Evolutionary conservation across 2,113 vertebrate genomes (phyloP).

Genomic region (Corythaeola cristata): DNA sequence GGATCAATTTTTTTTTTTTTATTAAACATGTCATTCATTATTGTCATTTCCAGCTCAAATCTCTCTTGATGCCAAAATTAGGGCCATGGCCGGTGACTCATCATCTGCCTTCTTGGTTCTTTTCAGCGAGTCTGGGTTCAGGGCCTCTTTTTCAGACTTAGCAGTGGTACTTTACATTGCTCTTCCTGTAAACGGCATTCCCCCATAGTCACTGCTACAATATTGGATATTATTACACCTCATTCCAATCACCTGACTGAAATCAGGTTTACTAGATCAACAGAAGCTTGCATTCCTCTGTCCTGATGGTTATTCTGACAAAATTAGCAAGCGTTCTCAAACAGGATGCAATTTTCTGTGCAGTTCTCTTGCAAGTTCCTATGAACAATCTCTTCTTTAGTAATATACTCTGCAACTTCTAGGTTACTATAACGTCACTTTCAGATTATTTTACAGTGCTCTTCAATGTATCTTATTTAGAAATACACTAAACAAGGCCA

Average conservation of each 20-base stretch:
- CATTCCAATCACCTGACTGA: background rate
- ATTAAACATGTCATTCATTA: background rate
- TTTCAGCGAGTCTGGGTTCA: background rate
- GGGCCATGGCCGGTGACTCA: accelerated
- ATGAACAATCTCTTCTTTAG: background rate
- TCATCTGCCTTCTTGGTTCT: background rate
- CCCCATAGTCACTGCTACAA: background rate
- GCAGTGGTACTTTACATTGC: background rate
- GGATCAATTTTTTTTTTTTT: background rate
- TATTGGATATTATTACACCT: background rate
- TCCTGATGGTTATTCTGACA: background rate
- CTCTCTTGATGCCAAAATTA: background rate
- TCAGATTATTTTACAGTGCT: background rate
- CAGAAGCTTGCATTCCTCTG: background rate
- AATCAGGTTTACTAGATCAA: background rate
- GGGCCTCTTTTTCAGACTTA: background rate
- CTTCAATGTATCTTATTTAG: background rate
- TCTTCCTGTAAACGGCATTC: background rate
- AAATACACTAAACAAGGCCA: background rate
- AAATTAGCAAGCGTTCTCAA: background rate
- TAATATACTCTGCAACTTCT: background rate
- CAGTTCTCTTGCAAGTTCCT: background rate
- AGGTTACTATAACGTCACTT: background rate
- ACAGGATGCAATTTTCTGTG: background rate
- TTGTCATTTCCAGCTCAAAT: background rate